Conservation (phyloP, 2,113 vertebrate species). For the Lanius ludovicianus region DNA sequence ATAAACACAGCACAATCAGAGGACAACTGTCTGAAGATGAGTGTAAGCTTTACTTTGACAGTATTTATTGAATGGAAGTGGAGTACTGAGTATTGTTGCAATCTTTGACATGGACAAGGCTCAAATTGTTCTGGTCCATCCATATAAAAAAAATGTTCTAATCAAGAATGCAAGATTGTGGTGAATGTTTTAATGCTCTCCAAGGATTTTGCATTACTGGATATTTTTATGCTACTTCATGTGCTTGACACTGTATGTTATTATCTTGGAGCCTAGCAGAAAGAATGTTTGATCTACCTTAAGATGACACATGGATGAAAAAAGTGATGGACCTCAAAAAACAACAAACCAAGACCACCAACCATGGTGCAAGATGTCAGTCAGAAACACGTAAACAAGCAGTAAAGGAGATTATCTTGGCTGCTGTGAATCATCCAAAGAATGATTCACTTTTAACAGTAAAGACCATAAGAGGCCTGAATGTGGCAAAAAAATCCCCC, state of each 20-base stretch:
- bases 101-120: neutral
- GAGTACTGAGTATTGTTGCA: neutral
- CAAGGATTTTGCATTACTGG: neutral
- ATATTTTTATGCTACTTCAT: neutral
- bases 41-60: neutral
- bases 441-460: neutral
- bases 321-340: neutral
- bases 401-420: neutral
- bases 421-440: neutral
- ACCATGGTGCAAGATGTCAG: neutral
- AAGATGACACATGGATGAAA: neutral
- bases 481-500: neutral
- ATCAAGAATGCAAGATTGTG: neutral
- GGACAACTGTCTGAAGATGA: neutral
- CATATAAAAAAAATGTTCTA: neutral
- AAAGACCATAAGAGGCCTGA: neutral
- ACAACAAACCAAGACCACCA: neutral
- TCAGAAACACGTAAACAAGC: neutral
- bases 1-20: neutral
- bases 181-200: neutral
- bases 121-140: neutral
- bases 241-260: neutral
- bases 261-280: neutral
- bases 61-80: neutral
- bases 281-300: neutral